Evolutionary conservation across 2,113 vertebrate genomes (phyloP).

Genomic region (Suncus etruscus): DNA sequence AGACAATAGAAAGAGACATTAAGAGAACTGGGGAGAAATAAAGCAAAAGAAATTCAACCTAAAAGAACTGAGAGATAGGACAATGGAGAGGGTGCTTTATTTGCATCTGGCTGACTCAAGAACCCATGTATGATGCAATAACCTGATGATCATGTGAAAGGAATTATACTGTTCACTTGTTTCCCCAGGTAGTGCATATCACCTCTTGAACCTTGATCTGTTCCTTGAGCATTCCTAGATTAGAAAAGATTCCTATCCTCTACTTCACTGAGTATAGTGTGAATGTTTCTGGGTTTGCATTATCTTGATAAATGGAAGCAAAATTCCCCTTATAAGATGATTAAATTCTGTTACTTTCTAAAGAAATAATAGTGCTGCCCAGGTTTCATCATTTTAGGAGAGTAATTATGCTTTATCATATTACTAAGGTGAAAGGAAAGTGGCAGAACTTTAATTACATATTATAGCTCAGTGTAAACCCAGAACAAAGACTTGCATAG

Average conservation of each 20-base stretch:
- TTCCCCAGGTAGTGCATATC: neutral
- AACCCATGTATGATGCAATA: too few species aligned
- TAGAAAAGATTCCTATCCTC: neutral
- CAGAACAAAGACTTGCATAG: neutral
- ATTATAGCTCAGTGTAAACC: neutral
- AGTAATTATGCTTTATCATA: neutral
- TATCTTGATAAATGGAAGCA: constrained; percentile 14
- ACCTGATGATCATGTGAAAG: neutral
- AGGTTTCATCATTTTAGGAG: neutral
- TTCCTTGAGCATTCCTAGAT: neutral
- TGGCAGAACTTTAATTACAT: neutral
- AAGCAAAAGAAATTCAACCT: neutral
- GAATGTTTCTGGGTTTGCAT: neutral
- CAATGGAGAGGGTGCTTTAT: too few species aligned
- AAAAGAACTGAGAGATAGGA: neutral
- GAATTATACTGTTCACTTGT: neutral
- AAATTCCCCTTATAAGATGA: neutral
- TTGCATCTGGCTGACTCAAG: too few species aligned
- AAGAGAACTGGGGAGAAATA: too few species aligned
- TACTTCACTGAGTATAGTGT: neutral
- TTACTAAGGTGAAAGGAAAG: neutral
- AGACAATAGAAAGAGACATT: neutral
- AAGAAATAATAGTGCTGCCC: constrained; percentile 4
- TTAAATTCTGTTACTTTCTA: constrained; percentile 1
- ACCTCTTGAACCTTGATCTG: neutral